Base-by-base conservation (phyloP, 2,797 vertebrate species). In the Micrastur ruficollis region DNA sequence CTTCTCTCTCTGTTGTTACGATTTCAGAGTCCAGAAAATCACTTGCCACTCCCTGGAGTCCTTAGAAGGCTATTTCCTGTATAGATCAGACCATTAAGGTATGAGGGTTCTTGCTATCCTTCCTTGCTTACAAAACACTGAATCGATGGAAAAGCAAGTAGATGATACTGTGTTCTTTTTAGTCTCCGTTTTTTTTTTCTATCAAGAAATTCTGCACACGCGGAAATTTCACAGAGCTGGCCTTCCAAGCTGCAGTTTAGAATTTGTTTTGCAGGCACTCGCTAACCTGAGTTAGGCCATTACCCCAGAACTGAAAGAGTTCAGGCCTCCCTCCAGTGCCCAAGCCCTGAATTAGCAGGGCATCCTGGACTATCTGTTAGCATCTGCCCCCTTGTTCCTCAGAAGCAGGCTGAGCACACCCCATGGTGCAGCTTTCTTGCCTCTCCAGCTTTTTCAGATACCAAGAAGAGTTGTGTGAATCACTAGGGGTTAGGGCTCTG, bases 91-190 rank as follows among this genome's bases (percentile, higher is more conserved):
- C 67, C 12, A 40, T 90, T 92, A 80, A 63, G n/a, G 62, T 46
- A 34, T 11, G 80, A 84, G 82, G 42, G 49, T 66, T 94, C 55
- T 66, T 94, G 85, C 86, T 70, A 14, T 49, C 44, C 63, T 94
- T 90, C 71, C 46, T 80, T 42, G 38, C 72, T 89, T 82, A 32
- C 53, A 34, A 40, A 72, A 31, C 46, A 12, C 40, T 25, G 36
- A 87, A 87, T 96, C 83, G 3, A 87, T 92, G 56, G 55, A 50
- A 94, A 89, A 90, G 44, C 88, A 85, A n/a, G 94, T 85, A 87
- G 56, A 86, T 80, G 78, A 82, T 70, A 89, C 36, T 67, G 53
- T 91, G 70, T 84, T 61, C 84, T 40, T 62, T 34, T 55, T n/a
- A 31, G 50, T 32, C 53, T 74, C 12, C 5, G 12, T 31, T 46